Evolutionary conservation across 2,113 vertebrate genomes (phyloP).

Genomic region (Bucco capensis): DNA sequence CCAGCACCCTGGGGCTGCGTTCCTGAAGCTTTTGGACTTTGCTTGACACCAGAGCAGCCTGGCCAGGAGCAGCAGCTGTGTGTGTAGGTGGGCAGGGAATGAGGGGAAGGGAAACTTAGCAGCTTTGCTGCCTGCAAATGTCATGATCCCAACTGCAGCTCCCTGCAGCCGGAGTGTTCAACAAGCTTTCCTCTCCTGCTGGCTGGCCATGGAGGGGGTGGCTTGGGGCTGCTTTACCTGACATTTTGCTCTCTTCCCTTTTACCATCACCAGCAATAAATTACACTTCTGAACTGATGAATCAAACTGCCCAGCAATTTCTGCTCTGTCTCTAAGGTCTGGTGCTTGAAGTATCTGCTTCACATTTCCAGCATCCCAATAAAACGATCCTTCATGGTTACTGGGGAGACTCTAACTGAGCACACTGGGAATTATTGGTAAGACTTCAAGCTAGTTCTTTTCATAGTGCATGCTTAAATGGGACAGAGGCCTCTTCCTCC

Average conservation of each 20-base stretch:
- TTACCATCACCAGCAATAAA: not conserved
- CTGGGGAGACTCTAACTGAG: not conserved
- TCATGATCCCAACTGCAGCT: not conserved
- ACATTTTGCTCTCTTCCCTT: not conserved
- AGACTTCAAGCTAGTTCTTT: not conserved
- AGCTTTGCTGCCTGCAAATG: not conserved
- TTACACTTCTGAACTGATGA: not conserved
- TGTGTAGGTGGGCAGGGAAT: constrained; percentile 29
- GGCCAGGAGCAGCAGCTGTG: constrained; percentile 37
- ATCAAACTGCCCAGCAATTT: not conserved
- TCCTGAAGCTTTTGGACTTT: not conserved
- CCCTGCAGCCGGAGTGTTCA: not conserved
- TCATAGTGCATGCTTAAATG: not conserved
- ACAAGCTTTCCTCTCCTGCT: not conserved
- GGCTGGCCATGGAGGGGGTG: not conserved
- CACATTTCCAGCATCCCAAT: not conserved
- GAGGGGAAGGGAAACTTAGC: not conserved
- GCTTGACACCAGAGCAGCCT: not conserved
- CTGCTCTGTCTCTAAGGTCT: not conserved
- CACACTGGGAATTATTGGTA: not conserved
- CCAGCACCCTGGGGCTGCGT: not conserved
- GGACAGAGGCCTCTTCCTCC: not conserved
- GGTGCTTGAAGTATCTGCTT: not conserved
- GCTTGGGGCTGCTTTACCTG: not conserved
- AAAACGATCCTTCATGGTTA: not conserved